Evolutionary conservation across 2,113 vertebrate species (phyloP), one percentile per base, ranked within the genome.

Genomic region (Sylvia atricapilla): DNA sequence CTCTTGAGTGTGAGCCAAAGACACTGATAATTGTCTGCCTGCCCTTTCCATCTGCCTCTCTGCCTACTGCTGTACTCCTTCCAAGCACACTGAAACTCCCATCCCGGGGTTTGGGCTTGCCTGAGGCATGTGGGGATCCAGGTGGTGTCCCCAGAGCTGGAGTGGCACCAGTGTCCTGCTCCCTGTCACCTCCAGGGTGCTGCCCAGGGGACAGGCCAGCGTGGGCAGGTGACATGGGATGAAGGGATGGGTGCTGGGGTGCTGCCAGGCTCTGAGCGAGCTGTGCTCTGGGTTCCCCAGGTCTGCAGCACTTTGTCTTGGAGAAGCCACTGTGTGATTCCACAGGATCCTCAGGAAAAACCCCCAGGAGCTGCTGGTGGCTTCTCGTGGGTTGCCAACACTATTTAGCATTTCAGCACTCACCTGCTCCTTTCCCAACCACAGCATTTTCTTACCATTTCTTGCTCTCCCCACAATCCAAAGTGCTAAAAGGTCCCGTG

Each of bases 401-500:
- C 15, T 72, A 27, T 66, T 95, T 75, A 90, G 25, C 69, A 46
- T 92, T 91, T 93, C 76, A 68, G 56, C 35, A 8, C 19, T 62
- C 10, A 7, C 79, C 87, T 80, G 68, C 68, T 92, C 73, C 90
- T 87, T 92, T 44, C 59, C 64, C 90, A 90, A 68, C 85, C 79
- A 75, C 92, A 86, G 76, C 23, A n/a, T 75, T 88, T 90, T 95
- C 94, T 93, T 83, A 84, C 75, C 6, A 0, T 93, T 93, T 87
- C 94, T 96, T 90, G 35, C 95, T 90, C 88, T 95, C 86, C 87
- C 86, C 87, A 58, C 85, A 91, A 95, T 95, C 97, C 94, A 81
- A 94, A 95, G 94, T 95, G 95, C 93, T 95, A 91, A 92, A 78
- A 92, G 81, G 95, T 96, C 89, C 95, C 93, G 24, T 95, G 93